Evolutionary conservation across 1,140 invertebrate genomes (phyloP), one percentile per base, ranked within the genome.

Genomic region (Neodiprion virginianus): DNA sequence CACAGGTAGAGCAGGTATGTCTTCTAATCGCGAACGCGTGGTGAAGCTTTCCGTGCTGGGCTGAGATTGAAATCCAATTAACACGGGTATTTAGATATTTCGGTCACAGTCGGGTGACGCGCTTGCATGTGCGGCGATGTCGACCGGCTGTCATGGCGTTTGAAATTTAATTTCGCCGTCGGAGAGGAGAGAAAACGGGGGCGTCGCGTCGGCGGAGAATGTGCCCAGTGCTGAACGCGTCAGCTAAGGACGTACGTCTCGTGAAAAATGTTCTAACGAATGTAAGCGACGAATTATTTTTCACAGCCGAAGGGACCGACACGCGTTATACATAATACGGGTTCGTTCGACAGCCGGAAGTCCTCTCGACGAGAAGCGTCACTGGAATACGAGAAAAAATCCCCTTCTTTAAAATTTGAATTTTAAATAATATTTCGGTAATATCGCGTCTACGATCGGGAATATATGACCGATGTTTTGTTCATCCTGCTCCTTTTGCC

Each of bases 341-440:
- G 5, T 40, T 40, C 28, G 12, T 65, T 65, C 61, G 17, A 14
- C 12, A 14, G 61, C 17, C 79, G 80, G 76, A 73, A 74, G 76
- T 72, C 72, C 69, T 71, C 74, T 74, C 79, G 78, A 40, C 76
- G 78, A 77, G 77, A 72, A 69, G 66, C 72, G 72, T 71, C 78
- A 67, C 40, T 71, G 48, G n/a, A 48, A 69, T 73, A 69, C 61
- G 72, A 70, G 67, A 69, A 76, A 76, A 5, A 40, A 40, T 40
- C 28, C 28, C 5, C 28, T 3, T 40, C 28, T 40, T 5, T 40
- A 40, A 1, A 40, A 40, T 40, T 40, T 40, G 28, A 5, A 40
- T 40, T 40, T 40, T 40, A 40, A 40, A 40, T 40, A 40, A 40
- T 40, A 40, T 40, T 3, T 40, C 28, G 5, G 5, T 40, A 40